Evolutionary conservation across 2,888 invertebrate species (phyloP).

Genomic region (Drosophila birchii): DNA sequence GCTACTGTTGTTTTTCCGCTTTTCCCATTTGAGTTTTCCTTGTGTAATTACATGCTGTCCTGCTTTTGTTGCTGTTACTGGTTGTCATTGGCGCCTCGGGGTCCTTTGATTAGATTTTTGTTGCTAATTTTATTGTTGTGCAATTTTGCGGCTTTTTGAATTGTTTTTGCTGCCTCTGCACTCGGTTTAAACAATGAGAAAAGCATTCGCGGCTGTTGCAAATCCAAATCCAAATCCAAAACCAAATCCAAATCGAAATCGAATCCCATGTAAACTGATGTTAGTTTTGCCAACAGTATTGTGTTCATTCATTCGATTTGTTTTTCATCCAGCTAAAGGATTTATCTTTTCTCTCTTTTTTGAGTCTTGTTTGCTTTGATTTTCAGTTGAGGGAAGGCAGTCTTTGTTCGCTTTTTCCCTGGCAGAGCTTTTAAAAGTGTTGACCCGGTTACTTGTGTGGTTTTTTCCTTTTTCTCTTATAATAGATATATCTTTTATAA

Average conservation of each 20-base stretch:
- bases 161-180: conserved; percentile 17
- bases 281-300: conserved; percentile 9
- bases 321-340: conserved; percentile 18
- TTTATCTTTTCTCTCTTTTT: conserved; percentile 5
- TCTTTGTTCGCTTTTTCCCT: background rate
- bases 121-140: conserved; percentile 70
- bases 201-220: conserved; percentile 34
- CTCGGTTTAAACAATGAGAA: conserved; percentile 6
- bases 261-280: conserved; percentile 29
- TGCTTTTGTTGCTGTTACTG: conserved; percentile 15
- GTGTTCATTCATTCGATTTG: conserved; percentile 33
- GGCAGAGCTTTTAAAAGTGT: conserved; percentile 16
- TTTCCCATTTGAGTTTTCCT: conserved; percentile 41
- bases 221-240: conserved; percentile 2
- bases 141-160: conserved; percentile 47
- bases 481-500: background rate
- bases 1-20: conserved; percentile 11
- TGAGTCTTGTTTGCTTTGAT: background rate
- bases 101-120: conserved; percentile 75
- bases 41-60: conserved; percentile 66
- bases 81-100: conserved; percentile 64
- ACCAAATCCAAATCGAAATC: conserved; percentile 11
- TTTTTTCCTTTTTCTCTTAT: background rate
- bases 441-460: conserved; percentile 20
- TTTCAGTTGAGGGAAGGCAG: background rate